Percentiles rank a stretch among this genome's conserved stretches.
Evolutionary conservation across 2,888 invertebrate genomes (phyloP).

Genomic region (Ethmia dodecea): DNA sequence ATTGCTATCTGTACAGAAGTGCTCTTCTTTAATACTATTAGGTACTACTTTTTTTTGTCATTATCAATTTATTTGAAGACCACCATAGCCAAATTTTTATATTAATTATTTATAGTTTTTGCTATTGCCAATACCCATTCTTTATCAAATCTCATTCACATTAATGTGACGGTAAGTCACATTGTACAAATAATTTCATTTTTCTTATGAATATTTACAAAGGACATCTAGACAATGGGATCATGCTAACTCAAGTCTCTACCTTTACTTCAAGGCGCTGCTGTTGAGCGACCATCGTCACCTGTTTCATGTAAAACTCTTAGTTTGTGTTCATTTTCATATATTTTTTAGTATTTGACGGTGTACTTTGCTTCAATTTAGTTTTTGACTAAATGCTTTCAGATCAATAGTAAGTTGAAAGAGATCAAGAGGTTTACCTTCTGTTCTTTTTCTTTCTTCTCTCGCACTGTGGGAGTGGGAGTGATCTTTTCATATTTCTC

Average conservation of each 20-base stretch:
- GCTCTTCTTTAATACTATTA: too few relatives aligned
- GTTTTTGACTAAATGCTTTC: background rate
- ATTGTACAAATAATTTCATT: too few relatives aligned
- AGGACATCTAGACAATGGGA: conserved; percentile 1
- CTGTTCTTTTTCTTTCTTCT: conserved; percentile 66
- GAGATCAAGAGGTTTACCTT: conserved; percentile 36
- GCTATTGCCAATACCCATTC: too few relatives aligned
- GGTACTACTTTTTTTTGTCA: too few relatives aligned
- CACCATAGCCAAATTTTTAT: too few relatives aligned
- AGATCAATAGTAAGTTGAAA: background rate
- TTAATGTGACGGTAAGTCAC: too few relatives aligned
- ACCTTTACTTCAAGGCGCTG: conserved; percentile 62
- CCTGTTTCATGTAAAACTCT: conserved; percentile 35
- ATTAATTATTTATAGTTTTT: too few relatives aligned
- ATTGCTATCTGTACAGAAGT: too few relatives aligned
- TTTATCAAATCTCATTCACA: too few relatives aligned
- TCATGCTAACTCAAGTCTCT: conserved; percentile 24
- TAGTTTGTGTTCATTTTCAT: background rate
- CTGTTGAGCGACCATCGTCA: conserved; percentile 49
- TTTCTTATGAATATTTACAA: conserved; percentile 8
- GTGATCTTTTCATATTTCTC: conserved; percentile 83
- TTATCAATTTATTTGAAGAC: too few relatives aligned
- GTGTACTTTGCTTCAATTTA: background rate
- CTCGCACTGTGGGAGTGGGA: conserved; percentile 59
- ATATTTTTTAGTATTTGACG: background rate